Evolutionary conservation across 1,140 invertebrate species (phyloP).

Genomic region (Archivesica marissinica): DNA sequence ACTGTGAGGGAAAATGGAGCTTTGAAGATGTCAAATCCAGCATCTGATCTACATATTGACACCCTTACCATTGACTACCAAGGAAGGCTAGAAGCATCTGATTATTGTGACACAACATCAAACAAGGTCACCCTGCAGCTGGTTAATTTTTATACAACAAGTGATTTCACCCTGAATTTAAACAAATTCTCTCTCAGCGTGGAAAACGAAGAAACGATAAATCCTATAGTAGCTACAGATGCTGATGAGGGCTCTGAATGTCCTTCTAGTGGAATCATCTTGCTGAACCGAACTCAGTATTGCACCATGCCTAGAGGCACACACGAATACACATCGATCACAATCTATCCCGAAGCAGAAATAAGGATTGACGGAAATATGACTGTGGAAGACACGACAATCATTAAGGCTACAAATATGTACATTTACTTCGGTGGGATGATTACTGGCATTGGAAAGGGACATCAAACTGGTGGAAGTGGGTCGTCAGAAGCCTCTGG

Average conservation of each 20-base stretch:
- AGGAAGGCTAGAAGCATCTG: slow-evolving; percentile 63
- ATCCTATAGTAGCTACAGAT: slow-evolving; percentile 5
- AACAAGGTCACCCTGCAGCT: slow-evolving; percentile 59
- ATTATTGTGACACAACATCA: slow-evolving; percentile 53
- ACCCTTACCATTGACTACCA: slow-evolving; percentile 65
- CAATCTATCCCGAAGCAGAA: slow-evolving; percentile 67
- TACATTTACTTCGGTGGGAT: slow-evolving; percentile 66
- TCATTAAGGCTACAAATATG: slow-evolving; percentile 66
- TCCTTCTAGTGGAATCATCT: slow-evolving; percentile 18
- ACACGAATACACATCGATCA: slow-evolving; percentile 64
- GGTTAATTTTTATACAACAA: slow-evolving; percentile 62
- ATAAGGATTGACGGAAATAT: slow-evolving; percentile 67
- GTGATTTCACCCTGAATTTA: slow-evolving; percentile 33
- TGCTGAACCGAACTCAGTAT: slow-evolving; percentile 59
- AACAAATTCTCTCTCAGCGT: slow-evolving; percentile 18
- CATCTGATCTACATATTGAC: slow-evolving; percentile 53
- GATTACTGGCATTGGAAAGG: slow-evolving; percentile 68
- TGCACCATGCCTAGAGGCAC: slow-evolving; percentile 65
- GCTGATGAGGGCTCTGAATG: slow-evolving; percentile 46
- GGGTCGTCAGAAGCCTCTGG: slow-evolving; percentile 59
- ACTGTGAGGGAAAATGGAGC: slow-evolving; percentile 60
- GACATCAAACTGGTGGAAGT: slow-evolving; percentile 62
- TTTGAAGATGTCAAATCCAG: slow-evolving; percentile 67
- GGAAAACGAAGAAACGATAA: background rate
- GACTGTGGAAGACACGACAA: slow-evolving; percentile 66